Conservation (phyloP, 2,113 vertebrate species). For the Callorhinus ursinus region DNA sequence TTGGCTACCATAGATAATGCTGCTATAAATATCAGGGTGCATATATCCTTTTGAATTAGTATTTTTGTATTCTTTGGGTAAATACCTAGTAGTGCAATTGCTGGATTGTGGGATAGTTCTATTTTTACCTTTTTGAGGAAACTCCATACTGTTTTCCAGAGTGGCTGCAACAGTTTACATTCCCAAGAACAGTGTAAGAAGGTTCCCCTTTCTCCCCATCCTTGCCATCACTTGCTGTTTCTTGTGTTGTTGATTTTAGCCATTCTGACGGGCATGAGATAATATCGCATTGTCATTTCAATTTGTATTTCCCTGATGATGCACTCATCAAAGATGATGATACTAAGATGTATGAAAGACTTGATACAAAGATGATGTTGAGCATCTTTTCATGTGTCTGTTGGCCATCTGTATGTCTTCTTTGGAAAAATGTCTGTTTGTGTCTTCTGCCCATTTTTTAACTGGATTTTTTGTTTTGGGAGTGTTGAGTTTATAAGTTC, state of each 20-base stretch:
- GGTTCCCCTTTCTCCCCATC: neutral
- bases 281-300: neutral
- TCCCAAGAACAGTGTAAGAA: neutral
- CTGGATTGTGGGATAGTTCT: neutral
- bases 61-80: neutral
- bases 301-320: neutral
- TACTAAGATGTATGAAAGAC: neutral
- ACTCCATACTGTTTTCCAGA: neutral
- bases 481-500: neutral
- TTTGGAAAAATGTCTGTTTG: neutral
- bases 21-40: neutral
- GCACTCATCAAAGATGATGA: neutral
- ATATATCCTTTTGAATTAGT: neutral
- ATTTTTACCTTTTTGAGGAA: neutral
- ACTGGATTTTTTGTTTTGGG: neutral
- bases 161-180: neutral
- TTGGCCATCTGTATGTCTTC: neutral
- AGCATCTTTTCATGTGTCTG: neutral
- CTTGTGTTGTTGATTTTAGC: neutral
- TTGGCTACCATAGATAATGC: neutral
- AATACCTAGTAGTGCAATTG: neutral
- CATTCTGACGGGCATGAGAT: neutral
- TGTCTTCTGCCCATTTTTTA: neutral
- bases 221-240: neutral
- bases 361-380: neutral